A percentile compares a stretch with the other conserved stretches of the same genome.
Conservation (phyloP, 53 echinoderm and acorn worm genomes). For the Luidia sarsii region DNA sequence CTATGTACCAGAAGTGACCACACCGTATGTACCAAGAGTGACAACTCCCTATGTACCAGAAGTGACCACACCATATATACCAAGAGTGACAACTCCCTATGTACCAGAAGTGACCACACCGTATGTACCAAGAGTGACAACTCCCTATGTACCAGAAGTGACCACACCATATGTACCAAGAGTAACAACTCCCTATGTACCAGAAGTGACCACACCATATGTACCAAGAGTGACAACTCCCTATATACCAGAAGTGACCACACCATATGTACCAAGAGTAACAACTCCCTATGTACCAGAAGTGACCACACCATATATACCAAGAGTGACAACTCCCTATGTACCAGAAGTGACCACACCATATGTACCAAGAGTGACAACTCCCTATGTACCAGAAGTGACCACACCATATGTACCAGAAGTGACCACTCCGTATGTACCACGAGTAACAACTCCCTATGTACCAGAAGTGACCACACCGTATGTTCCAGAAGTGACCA, state of each 20-base stretch:
- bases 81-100: slow-evolving; percentile 8
- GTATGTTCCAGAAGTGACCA: slow-evolving; percentile 5
- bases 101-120: slow-evolving; percentile 21
- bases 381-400: background rate
- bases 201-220: slow-evolving; percentile 1
- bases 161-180: slow-evolving; percentile 11
- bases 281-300: slow-evolving; percentile 11
- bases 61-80: slow-evolving; percentile 12
- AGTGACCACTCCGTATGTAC: background rate
- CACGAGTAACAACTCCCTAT: background rate
- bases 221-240: background rate
- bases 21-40: background rate
- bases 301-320: background rate
- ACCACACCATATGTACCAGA: slow-evolving; percentile 1
- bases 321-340: background rate
- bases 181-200: background rate
- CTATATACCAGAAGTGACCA: background rate
- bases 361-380: slow-evolving; percentile 5
- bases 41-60: background rate
- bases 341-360: background rate
- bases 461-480: background rate
- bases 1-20: background rate
- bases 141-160: background rate
- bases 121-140: background rate
- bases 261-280: slow-evolving; percentile 3